These are phyloP conservation scores for Melanotaenia trifasciata DNA, from an alignment of 2,797 vertebrate genomes.

Conservation along the genomic window DNA sequence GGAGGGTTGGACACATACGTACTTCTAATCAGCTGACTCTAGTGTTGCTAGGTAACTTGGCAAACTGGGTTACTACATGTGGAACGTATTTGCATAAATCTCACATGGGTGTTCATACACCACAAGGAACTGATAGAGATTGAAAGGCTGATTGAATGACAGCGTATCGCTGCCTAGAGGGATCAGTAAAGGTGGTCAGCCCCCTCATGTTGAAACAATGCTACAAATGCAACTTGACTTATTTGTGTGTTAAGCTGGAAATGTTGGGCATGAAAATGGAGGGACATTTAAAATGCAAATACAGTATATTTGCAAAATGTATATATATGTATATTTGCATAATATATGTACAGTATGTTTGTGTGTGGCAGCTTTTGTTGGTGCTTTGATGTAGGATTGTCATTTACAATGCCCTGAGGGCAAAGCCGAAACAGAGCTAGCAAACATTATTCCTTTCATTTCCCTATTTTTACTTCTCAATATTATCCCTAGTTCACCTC, in stretches of 20 bases:
- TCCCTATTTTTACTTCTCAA: background rate
- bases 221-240: slow-evolving; percentile 18
- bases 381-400: slow-evolving; percentile 54
- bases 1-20: slow-evolving; percentile 33
- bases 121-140: slow-evolving; percentile 19
- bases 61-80: slow-evolving; percentile 80
- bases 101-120: slow-evolving; percentile 51
- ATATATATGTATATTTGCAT: slow-evolving; percentile 58
- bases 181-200: slow-evolving; percentile 45
- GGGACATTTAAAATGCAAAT: slow-evolving; percentile 58
- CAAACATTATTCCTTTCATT: background rate
- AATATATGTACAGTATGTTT: slow-evolving; percentile 27
- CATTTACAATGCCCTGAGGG: slow-evolving; percentile 33
- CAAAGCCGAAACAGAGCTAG: slow-evolving; percentile 27
- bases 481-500: slow-evolving; percentile 11
- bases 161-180: slow-evolving; percentile 21
- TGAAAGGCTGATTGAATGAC: slow-evolving; percentile 18
- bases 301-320: slow-evolving; percentile 51
- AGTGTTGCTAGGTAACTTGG: slow-evolving; percentile 84
- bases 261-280: slow-evolving; percentile 39
- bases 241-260: slow-evolving; percentile 28
- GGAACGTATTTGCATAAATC: slow-evolving; percentile 75
- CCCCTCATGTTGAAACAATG: background rate
- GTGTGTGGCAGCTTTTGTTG: slow-evolving; percentile 26
- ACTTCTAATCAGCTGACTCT: slow-evolving; percentile 64